Evolutionary conservation across 2,113 vertebrate species (phyloP).

Genomic region (Megaleporinus macrocephalus): DNA sequence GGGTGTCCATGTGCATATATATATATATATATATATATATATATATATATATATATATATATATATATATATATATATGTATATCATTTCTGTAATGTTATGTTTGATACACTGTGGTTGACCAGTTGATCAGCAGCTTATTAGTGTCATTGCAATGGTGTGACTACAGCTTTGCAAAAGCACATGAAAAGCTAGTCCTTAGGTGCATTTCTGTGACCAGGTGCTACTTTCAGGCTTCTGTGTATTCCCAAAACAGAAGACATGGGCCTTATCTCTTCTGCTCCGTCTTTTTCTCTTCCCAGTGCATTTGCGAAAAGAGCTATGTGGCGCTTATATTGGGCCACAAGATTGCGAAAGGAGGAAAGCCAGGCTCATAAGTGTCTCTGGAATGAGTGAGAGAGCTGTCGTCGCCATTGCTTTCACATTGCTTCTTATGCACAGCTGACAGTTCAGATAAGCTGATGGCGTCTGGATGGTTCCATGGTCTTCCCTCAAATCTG

Average conservation of each 20-base stretch:
- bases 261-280: background rate
- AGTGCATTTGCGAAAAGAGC: background rate
- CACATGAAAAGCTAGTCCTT: constrained; percentile 7
- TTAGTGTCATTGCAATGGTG: background rate
- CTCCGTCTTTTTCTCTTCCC: background rate
- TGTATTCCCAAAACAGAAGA: background rate
- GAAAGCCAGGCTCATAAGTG: background rate
- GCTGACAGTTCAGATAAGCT: constrained; percentile 14
- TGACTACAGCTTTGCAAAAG: background rate
- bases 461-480: constrained; percentile 28
- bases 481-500: constrained; percentile 44
- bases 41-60: too few relatives aligned
- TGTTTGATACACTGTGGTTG: constrained; percentile 31
- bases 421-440: constrained; percentile 18
- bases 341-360: background rate
- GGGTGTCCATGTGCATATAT: background rate
- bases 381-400: background rate
- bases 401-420: background rate
- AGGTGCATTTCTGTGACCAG: constrained; percentile 22
- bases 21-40: too few relatives aligned
- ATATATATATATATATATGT: too few relatives aligned
- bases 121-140: background rate
- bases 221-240: constrained; percentile 31
- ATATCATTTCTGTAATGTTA: background rate
- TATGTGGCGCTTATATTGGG: background rate